Base-by-base conservation (phyloP, 2,888 invertebrate genomes). In the Trachelus stipa region DNA sequence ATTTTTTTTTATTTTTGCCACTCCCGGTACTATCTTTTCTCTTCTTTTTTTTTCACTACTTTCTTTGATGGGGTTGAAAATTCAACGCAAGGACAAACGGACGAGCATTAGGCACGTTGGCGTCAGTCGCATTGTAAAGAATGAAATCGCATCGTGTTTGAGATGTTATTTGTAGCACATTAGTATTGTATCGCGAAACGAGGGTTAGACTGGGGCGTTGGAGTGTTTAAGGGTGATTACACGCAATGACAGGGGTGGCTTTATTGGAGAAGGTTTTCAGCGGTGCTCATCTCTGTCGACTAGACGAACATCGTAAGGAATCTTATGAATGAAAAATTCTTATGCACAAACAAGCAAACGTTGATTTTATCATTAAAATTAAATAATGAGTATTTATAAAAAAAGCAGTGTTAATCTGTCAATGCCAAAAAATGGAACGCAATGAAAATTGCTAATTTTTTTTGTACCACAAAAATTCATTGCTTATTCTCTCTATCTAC, bases 211-310 rank as follows among this genome's bases (percentile, higher is more conserved):
- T 87, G 85, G 89, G 90, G 91, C 89, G 91, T 90, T 90, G 87
- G 89, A 90, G 91, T 90, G 90, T 91, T 90, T 90, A 90, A 90
- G 91, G 90, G 89, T 89, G 91, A 91, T 91, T 90, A 91, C 90
- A 88, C 89, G 88, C 90, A 88, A 90, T 88, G 90, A 89, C 88
- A 89, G 86, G 90, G 91, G 90, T 89, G 88, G 90, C 89, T 90
- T 91, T 90, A 91, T 91, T 90, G 89, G 85, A 89, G 88, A 83
- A 87, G 85, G 77, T 80, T 80, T 73, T 77, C 90, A 88, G 86
- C 69, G 90, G 84, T 87, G 84, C 90, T 90, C 90, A 90, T 76
- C 74, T 12, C 40, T 2, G 9, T 9, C 2, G 23, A 40, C 23
- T 40, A 23, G 15, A 1, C 6, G 40, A 9, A 40, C 23, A 2